A percentile compares a stretch with the other conserved stretches of the same genome.
Conservation (phyloP, 1,140 invertebrate species). For the Epicauta chinensis region DNA sequence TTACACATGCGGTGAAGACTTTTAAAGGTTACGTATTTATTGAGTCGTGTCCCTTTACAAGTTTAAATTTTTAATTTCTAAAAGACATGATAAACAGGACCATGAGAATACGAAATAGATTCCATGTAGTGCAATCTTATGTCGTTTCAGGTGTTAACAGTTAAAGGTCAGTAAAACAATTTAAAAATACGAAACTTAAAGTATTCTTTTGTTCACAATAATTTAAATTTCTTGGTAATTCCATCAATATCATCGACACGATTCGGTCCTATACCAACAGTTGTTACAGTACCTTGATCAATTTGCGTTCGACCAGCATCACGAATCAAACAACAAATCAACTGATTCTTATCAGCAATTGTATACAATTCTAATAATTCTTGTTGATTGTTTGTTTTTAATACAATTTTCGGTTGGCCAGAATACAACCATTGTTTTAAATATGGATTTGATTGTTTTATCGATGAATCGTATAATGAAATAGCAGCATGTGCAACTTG, state of each 20-base stretch:
- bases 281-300: slow-evolving; percentile 58
- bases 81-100: no score
- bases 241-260: slow-evolving; percentile 54
- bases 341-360: slow-evolving; percentile 49
- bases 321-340: slow-evolving; percentile 58
- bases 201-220: slow-evolving; percentile 33
- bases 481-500: slow-evolving; percentile 77
- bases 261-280: slow-evolving; percentile 71
- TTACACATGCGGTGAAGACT: no score
- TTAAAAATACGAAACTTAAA: no score
- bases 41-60: no score
- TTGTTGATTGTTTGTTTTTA: slow-evolving; percentile 47
- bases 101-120: no score
- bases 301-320: slow-evolving; percentile 79
- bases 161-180: no score
- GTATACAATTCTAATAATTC: slow-evolving; percentile 47
- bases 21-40: no score
- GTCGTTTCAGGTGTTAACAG: no score
- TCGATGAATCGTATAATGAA: slow-evolving; percentile 54
- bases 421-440: slow-evolving; percentile 56
- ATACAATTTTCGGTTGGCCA: slow-evolving; percentile 74
- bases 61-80: no score
- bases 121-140: no score
- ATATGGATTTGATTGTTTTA: slow-evolving; percentile 42
- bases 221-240: slow-evolving; percentile 63